A percentile compares a stretch with the other conserved stretches of the same genome.
Evolutionary conservation across 2,888 invertebrate genomes (phyloP).

Genomic region (Idaea aversata): DNA sequence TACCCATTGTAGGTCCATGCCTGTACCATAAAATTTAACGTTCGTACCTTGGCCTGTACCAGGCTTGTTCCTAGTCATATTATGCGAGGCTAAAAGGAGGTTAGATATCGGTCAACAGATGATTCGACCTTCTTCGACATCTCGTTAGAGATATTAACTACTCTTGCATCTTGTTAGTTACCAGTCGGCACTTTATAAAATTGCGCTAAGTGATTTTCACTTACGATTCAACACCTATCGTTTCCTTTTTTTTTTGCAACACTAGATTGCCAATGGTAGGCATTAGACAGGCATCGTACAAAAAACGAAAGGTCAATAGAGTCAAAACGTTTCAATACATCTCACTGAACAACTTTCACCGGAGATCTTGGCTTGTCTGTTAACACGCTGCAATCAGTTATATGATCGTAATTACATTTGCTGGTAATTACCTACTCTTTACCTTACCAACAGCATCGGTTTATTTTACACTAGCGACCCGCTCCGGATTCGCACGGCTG

Average conservation of each 20-base stretch:
- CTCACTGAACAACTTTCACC: constrained; percentile 61
- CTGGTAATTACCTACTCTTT: too few species aligned
- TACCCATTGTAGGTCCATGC: too few species aligned
- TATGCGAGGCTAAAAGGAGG: too few species aligned
- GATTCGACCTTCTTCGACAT: too few species aligned
- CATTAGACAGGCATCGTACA: constrained; percentile 22
- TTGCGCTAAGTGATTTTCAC: neutral
- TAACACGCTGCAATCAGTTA: constrained; percentile 30
- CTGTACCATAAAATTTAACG: too few species aligned
- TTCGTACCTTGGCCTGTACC: too few species aligned
- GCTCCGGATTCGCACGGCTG: too few species aligned
- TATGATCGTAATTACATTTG: constrained; percentile 35
- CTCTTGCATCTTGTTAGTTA: neutral
- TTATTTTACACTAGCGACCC: too few species aligned
- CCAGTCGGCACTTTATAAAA: neutral
- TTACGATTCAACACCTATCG: neutral
- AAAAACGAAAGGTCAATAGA: constrained; percentile 50
- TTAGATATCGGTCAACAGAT: too few species aligned
- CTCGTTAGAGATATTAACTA: too few species aligned
- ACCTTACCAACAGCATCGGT: neutral
- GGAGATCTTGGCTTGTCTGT: constrained; percentile 21
- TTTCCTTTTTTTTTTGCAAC: neutral
- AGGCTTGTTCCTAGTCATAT: too few species aligned
- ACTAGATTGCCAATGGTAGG: neutral
- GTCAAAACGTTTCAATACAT: constrained; percentile 45